phyloP scores from a whole-genome alignment of 2,113 vertebrate genomes.

The Corythaeola cristata region DNA sequence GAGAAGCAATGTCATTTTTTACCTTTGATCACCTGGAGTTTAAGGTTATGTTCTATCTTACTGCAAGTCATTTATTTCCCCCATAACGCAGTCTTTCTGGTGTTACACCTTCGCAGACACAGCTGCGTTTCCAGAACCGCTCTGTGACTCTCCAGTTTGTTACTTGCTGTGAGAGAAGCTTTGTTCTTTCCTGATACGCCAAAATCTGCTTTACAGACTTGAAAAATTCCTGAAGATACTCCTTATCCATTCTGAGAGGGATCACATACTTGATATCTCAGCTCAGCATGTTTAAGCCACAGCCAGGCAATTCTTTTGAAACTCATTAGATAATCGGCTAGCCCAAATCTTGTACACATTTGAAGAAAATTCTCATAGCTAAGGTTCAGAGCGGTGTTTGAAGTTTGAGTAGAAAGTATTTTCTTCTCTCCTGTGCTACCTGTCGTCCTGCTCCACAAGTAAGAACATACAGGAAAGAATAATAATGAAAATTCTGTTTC shows the following conservation, averaged over 20 bases:
- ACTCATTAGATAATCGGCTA: neutral
- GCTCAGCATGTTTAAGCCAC: neutral
- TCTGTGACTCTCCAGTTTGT: neutral
- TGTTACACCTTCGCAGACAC: neutral
- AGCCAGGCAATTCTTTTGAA: neutral
- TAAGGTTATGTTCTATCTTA: neutral
- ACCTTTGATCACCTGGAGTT: neutral
- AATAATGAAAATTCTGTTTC: neutral
- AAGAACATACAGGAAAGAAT: neutral
- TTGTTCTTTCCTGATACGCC: neutral
- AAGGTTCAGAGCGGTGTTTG: neutral
- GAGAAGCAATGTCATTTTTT: neutral
- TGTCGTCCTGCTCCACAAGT: neutral
- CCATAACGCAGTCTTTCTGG: fast-evolving
- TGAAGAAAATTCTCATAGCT: neutral
- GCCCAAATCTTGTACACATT: neutral
- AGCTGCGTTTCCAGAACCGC: neutral
- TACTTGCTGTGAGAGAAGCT: neutral
- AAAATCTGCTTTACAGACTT: neutral
- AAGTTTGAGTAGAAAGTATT: neutral
- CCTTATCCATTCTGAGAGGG: neutral
- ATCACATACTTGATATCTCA: neutral
- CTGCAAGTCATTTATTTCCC: neutral
- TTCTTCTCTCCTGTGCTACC: neutral
- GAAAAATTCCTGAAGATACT: neutral